These are phyloP conservation scores for Cuculus canorus DNA, from an alignment of 2,797 vertebrate species.

Conservation along the genomic window DNA sequence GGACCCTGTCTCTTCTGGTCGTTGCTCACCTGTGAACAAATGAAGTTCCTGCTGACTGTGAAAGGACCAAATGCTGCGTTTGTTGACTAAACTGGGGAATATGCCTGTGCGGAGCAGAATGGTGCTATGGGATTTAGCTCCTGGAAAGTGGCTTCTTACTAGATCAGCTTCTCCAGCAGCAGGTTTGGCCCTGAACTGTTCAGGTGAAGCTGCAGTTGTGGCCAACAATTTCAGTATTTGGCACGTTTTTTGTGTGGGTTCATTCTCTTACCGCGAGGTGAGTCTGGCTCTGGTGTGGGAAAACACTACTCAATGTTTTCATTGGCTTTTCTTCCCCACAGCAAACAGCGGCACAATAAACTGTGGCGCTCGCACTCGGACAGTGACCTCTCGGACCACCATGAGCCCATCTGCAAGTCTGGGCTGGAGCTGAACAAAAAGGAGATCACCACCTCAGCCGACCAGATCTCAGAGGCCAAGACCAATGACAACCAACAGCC, in stretches of 20 bases:
- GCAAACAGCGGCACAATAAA: conserved; percentile 97
- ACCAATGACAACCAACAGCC: conserved; percentile 68
- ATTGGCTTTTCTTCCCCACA: conserved; percentile 57
- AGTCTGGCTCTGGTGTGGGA: not conserved
- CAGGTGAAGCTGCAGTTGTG: not conserved
- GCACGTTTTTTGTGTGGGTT: not conserved
- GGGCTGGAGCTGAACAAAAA: conserved; percentile 84
- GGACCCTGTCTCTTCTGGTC: not conserved
- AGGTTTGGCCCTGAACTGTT: not conserved
- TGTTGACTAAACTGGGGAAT: not conserved
- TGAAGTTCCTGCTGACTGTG: not conserved
- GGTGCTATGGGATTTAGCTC: not conserved
- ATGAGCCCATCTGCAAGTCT: conserved; percentile 81
- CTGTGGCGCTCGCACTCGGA: conserved; percentile 97
- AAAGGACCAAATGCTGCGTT: not conserved
- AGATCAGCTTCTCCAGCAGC: not conserved
- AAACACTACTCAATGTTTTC: not conserved
- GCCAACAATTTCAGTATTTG: not conserved
- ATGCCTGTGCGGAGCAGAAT: not conserved
- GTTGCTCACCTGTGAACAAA: not conserved
- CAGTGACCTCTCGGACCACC: conserved; percentile 90
- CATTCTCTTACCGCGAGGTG: not conserved
- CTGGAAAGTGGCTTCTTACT: not conserved
- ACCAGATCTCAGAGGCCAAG: conserved; percentile 85
- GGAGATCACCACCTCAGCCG: conserved; percentile 85